These are phyloP conservation scores for Manis pentadactyla DNA, from an alignment of 2,797 vertebrate genomes.

Conservation along the genomic window DNA sequence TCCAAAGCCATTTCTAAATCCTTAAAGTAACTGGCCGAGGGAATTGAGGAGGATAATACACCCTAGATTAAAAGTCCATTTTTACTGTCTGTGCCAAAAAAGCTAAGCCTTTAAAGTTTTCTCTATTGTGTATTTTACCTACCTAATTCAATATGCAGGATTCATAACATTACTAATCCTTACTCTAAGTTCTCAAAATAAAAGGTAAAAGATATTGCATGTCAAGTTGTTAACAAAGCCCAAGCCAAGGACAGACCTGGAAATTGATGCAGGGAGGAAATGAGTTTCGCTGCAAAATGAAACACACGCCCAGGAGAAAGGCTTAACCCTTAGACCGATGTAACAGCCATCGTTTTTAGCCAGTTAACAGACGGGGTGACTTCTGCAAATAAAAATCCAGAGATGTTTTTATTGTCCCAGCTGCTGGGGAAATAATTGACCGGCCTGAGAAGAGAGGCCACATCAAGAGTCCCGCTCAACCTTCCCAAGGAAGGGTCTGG, in stretches of 20 bases:
- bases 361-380: not conserved
- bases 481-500: not conserved
- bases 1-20: conserved; percentile 52
- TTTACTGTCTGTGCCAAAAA: not conserved
- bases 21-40: conserved; percentile 18
- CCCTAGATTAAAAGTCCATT: conserved; percentile 46
- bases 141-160: not conserved
- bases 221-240: conserved; percentile 49
- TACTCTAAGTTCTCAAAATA: conserved; percentile 66
- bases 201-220: conserved; percentile 31
- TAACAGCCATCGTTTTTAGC: not conserved
- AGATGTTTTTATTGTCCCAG: not conserved
- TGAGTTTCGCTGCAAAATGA: conserved; percentile 34
- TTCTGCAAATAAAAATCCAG: not conserved
- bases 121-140: not conserved
- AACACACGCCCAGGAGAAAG: conserved; percentile 55
- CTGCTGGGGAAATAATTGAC: not conserved
- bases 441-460: not conserved
- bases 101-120: conserved; percentile 54
- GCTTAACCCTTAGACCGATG: conserved; percentile 24
- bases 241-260: not conserved
- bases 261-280: conserved; percentile 60
- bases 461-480: not conserved
- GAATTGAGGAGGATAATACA: not conserved
- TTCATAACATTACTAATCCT: conserved; percentile 56